These are phyloP conservation scores for Gadus macrocephalus DNA, from an alignment of 2,113 vertebrate species.

Conservation along the genomic window DNA sequence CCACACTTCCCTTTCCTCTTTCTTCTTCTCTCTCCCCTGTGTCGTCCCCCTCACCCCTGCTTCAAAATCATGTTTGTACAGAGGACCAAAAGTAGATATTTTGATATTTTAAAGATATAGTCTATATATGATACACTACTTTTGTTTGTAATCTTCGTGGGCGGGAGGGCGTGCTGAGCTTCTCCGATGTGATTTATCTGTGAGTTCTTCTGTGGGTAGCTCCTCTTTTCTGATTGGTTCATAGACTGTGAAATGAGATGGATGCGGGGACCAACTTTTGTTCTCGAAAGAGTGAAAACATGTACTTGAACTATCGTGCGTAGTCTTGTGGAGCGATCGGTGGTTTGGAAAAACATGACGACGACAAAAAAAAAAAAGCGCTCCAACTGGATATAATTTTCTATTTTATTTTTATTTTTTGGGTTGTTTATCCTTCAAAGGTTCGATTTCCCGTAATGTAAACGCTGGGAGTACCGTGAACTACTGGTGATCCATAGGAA, in stretches of 20 bases:
- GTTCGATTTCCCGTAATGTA: constrained; percentile 10
- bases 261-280: constrained; percentile 48
- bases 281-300: constrained; percentile 47
- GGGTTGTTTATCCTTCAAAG: constrained; percentile 36
- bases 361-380: constrained; percentile 41
- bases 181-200: constrained; percentile 45
- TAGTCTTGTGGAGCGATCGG: constrained; percentile 52
- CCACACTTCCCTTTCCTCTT: constrained; percentile 36
- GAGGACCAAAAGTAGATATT: constrained; percentile 78
- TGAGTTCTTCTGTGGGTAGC: constrained; percentile 61
- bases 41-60: constrained; percentile 52
- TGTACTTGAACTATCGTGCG: constrained; percentile 66
- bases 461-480: too few species aligned
- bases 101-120: constrained; percentile 72
- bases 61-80: constrained; percentile 68
- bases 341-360: constrained; percentile 27
- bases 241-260: constrained; percentile 65
- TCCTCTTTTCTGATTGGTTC: constrained; percentile 55
- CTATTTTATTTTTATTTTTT: constrained; percentile 35
- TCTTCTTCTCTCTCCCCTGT: constrained; percentile 34
- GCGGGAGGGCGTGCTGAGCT: neutral
- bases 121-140: constrained; percentile 49
- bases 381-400: constrained; percentile 50
- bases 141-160: constrained; percentile 55
- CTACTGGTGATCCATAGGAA: too few species aligned